These are phyloP conservation scores for Coracias cyanogaster DNA, from an alignment of 2,797 vertebrate genomes.

Conservation along the genomic window DNA sequence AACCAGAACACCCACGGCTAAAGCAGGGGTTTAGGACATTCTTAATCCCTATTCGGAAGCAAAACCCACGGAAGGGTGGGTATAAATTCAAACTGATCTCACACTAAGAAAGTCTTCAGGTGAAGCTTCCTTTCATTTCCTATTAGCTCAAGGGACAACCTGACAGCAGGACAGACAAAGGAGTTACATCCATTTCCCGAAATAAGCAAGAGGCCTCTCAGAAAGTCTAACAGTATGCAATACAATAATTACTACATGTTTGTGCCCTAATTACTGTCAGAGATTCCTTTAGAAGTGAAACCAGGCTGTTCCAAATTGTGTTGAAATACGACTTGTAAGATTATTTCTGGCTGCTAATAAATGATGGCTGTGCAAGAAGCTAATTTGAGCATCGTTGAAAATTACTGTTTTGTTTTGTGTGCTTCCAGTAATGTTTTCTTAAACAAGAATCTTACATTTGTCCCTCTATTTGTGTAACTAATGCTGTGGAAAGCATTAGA, in stretches of 20 bases:
- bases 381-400: background rate
- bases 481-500: background rate
- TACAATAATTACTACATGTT: background rate
- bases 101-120: constrained; percentile 37
- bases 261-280: background rate
- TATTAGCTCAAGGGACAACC: background rate
- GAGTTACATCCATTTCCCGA: background rate
- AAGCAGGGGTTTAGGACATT: constrained; percentile 29
- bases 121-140: constrained; percentile 41
- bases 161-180: background rate
- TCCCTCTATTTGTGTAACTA: background rate
- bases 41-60: constrained; percentile 22
- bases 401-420: background rate
- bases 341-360: constrained; percentile 16
- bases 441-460: background rate
- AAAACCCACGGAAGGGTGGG: background rate
- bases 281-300: constrained; percentile 18
- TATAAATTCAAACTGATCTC: constrained; percentile 44
- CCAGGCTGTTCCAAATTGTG: background rate
- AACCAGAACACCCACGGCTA: constrained; percentile 23
- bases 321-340: background rate
- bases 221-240: background rate
- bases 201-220: background rate
- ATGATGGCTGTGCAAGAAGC: constrained; percentile 2
- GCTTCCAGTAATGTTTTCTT: constrained; percentile 42